Conservation (phyloP, 2,888 invertebrate species). For the Aspidapion aeneum region DNA sequence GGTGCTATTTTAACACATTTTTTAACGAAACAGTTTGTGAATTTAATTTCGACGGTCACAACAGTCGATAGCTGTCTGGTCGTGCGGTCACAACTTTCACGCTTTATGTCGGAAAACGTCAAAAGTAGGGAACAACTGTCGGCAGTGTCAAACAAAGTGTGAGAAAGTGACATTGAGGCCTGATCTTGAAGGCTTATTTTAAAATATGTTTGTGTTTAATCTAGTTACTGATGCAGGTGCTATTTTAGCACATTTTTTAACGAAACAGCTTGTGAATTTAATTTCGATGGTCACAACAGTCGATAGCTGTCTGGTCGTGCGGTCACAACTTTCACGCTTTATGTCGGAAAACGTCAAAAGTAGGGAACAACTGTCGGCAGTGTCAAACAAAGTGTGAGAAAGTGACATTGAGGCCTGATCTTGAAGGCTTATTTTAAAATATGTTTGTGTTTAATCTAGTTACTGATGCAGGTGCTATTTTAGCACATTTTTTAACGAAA, state of each 20-base stretch:
- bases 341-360: slow-evolving; percentile 34
- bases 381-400: slow-evolving; percentile 37
- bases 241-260: no score
- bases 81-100: slow-evolving; percentile 46
- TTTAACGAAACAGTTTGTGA: no score
- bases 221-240: no score
- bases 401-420: slow-evolving; percentile 39
- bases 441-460: no score
- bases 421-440: no score
- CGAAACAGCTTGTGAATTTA: no score
- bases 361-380: slow-evolving; percentile 38
- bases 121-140: slow-evolving; percentile 38
- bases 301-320: slow-evolving; percentile 43
- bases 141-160: slow-evolving; percentile 39
- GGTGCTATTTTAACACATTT: no score
- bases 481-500: no score
- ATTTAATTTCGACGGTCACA: no score
- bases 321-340: slow-evolving; percentile 43
- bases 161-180: slow-evolving; percentile 36
- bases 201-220: no score
- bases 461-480: no score
- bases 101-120: slow-evolving; percentile 32
- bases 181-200: slow-evolving; percentile 47
- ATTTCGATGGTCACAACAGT: no score
- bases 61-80: slow-evolving; percentile 40